Conservation (phyloP, 2,888 invertebrate genomes). For the Cantharis flavilabris region DNA sequence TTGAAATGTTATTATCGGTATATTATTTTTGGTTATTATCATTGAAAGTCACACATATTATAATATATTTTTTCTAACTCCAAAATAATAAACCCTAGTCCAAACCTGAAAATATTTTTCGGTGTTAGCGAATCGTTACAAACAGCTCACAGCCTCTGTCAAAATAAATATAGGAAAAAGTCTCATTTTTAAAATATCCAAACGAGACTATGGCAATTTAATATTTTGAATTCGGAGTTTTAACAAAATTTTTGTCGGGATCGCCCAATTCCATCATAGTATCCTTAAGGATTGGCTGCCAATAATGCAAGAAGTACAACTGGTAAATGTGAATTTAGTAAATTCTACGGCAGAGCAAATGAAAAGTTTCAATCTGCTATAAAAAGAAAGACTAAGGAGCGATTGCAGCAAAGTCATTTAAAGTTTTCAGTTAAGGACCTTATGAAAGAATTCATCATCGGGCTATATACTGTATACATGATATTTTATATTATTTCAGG, state of each 20-base stretch:
- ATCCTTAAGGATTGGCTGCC: too few relatives aligned
- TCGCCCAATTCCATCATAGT: background rate
- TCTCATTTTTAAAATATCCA: background rate
- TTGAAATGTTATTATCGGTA: background rate
- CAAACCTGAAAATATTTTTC: background rate
- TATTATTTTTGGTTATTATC: background rate
- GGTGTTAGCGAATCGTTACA: background rate
- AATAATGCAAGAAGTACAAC: too few relatives aligned
- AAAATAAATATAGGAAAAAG: background rate
- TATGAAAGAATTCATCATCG: background rate
- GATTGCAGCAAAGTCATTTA: too few relatives aligned
- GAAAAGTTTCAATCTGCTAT: too few relatives aligned
- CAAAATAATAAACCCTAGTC: background rate
- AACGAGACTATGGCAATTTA: background rate
- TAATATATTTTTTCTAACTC: background rate
- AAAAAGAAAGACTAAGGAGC: too few relatives aligned
- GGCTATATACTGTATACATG: background rate
- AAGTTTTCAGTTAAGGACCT: background rate
- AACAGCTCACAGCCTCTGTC: background rate
- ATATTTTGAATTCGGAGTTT: background rate
- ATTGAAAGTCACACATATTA: background rate
- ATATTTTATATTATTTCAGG: background rate
- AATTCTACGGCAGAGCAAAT: too few relatives aligned
- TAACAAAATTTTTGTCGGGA: background rate
- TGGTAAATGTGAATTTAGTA: too few relatives aligned